These are phyloP conservation scores for Hippopotamus amphibius DNA, from an alignment of 2,113 vertebrate species.

Conservation along the genomic window DNA sequence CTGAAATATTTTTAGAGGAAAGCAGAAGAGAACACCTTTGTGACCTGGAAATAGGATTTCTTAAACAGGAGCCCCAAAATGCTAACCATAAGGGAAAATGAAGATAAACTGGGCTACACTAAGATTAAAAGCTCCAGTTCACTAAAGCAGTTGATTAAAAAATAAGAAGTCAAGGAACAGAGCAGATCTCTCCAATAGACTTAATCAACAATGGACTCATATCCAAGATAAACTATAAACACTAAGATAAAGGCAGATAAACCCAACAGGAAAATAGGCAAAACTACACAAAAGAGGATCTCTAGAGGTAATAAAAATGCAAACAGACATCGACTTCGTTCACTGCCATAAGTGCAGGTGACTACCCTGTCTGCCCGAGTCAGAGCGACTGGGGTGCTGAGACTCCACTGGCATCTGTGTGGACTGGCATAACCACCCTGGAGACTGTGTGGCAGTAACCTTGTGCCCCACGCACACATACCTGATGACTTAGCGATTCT, in stretches of 20 bases:
- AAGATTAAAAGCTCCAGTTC: neutral
- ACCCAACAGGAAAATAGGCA: neutral
- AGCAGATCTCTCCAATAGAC: neutral
- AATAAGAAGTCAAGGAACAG: neutral
- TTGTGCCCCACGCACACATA: neutral
- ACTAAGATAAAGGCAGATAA: neutral
- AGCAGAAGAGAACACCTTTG: neutral
- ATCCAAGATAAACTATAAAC: neutral
- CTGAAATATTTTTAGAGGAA: slow-evolving; percentile 13
- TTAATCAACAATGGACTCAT: neutral
- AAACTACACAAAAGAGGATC: neutral
- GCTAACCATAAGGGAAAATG: neutral
- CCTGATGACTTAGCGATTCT: neutral
- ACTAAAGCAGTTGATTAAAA: neutral
- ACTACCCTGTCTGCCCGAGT: neutral
- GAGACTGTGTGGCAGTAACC: neutral
- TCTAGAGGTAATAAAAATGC: fast-evolving
- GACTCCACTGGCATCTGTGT: fast-evolving
- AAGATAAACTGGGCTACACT: neutral
- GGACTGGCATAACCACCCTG: neutral
- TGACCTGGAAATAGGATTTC: neutral
- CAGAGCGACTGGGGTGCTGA: fast-evolving
- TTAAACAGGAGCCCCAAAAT: neutral
- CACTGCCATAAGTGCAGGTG: neutral
- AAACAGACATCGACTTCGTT: neutral